Evolutionary conservation across 1,140 invertebrate species (phyloP).

Genomic region (Cyphomyrmex costatus): DNA sequence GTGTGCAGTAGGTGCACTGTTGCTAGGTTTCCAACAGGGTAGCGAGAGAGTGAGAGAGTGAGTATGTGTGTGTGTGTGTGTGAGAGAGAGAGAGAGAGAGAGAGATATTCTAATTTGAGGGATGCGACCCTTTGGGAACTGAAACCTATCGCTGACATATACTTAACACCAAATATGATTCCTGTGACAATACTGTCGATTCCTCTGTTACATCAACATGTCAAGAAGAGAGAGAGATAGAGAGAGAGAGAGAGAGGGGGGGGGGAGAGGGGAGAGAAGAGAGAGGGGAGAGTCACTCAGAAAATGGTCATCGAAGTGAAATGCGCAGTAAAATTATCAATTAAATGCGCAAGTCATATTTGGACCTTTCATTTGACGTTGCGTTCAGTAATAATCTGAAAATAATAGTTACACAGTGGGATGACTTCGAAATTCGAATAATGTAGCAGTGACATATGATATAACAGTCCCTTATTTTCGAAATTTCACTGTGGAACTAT

Average conservation of each 20-base stretch:
- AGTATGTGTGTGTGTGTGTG: too few species aligned
- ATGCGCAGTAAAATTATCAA: conserved; percentile 18
- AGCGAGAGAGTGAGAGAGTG: background rate
- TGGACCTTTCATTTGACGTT: background rate
- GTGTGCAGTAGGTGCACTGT: conserved; percentile 51
- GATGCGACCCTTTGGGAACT: conserved; percentile 26
- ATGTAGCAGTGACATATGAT: background rate
- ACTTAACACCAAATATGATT: background rate
- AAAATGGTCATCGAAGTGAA: background rate
- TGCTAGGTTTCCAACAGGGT: conserved; percentile 32
- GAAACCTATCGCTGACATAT: background rate
- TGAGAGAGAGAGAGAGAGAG: background rate
- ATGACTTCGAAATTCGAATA: background rate
- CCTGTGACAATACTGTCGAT: too few species aligned
- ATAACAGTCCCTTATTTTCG: background rate
- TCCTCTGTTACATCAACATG: background rate
- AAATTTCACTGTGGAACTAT: background rate
- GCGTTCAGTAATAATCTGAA: background rate
- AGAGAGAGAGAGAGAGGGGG: background rate
- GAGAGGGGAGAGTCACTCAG: too few species aligned
- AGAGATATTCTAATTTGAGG: background rate
- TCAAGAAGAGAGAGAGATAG: background rate
- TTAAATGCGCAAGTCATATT: conserved; percentile 22
- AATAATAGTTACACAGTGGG: background rate
- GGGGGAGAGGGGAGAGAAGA: too few species aligned